phyloP scores from a whole-genome alignment of 1,140 invertebrate species.

The Scaptomyza montana region DNA sequence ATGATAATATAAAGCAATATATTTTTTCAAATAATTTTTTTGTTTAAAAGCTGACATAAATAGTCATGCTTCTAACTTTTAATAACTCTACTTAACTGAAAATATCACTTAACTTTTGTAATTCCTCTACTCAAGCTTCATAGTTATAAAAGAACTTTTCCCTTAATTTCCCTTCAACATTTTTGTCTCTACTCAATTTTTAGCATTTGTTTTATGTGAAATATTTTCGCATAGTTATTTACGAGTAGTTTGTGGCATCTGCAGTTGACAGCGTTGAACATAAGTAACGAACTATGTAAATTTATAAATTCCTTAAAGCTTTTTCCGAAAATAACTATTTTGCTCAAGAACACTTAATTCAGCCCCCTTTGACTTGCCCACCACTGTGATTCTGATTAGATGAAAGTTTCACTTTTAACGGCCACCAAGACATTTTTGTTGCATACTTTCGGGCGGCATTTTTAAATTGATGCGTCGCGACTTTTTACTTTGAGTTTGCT shows the following conservation, averaged over 20 bases:
- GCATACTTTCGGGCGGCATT: slow-evolving; percentile 37
- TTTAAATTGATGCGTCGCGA: slow-evolving; percentile 39
- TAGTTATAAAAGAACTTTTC: not conserved
- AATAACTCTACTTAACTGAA: too few species aligned
- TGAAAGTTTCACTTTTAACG: slow-evolving; percentile 23
- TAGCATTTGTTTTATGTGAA: slow-evolving; percentile 10
- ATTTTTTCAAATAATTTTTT: too few species aligned
- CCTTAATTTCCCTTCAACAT: too few species aligned
- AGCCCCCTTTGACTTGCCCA: not conserved
- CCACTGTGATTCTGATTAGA: slow-evolving; percentile 26
- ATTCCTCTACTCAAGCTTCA: not conserved
- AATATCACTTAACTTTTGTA: too few species aligned
- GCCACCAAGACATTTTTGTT: slow-evolving; percentile 4
- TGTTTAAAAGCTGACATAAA: too few species aligned
- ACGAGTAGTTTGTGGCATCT: slow-evolving; percentile 1
- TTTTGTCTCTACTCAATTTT: not conserved
- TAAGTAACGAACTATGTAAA: slow-evolving; percentile 16
- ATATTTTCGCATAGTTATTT: slow-evolving; percentile 5
- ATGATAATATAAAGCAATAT: too few species aligned
- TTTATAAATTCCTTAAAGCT: slow-evolving; percentile 1
- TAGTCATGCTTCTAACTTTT: too few species aligned
- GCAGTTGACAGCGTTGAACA: slow-evolving; percentile 11
- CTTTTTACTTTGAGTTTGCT: too few species aligned
- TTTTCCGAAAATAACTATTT: not conserved
- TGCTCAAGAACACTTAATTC: not conserved